Evolutionary conservation across 2,888 invertebrate genomes (phyloP).

Genomic region (Clivina fossor): DNA sequence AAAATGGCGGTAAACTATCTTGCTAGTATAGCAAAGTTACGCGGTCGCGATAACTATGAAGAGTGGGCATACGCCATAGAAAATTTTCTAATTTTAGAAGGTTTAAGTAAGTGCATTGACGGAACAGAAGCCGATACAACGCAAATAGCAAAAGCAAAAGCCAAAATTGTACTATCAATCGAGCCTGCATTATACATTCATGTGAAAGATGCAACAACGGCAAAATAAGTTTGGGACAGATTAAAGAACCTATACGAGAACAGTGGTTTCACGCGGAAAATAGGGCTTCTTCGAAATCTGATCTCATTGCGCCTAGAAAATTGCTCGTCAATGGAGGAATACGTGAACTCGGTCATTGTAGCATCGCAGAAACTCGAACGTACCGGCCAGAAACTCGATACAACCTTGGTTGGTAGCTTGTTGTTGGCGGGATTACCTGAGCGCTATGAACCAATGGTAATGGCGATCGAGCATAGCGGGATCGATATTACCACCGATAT

Average conservation of each 20-base stretch:
- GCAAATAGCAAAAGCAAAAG: conserved; percentile 33
- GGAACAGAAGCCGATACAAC: conserved; percentile 28
- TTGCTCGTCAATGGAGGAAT: conserved; percentile 23
- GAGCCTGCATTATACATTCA: conserved; percentile 40
- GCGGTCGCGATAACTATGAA: conserved; percentile 3
- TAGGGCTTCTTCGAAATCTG: conserved; percentile 23
- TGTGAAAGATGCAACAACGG: conserved; percentile 35
- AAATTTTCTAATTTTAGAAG: conserved; percentile 8
- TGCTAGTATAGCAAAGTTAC: not conserved
- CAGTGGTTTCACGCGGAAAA: conserved; percentile 22
- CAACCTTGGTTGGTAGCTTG: conserved; percentile 10
- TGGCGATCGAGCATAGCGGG: conserved; percentile 11
- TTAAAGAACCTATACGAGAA: conserved; percentile 28
- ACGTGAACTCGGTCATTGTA: conserved; percentile 26
- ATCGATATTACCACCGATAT: conserved; percentile 2
- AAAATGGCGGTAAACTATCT: not conserved
- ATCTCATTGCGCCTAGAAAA: conserved; percentile 18
- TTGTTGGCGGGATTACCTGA: conserved; percentile 27
- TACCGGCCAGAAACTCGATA: conserved; percentile 25
- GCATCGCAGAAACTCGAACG: conserved; percentile 22
- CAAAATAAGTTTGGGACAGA: conserved; percentile 51
- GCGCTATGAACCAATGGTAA: conserved; percentile 24
- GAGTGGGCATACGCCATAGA: conserved; percentile 7
- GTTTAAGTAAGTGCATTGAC: conserved; percentile 31
- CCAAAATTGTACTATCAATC: conserved; percentile 36